Evolutionary conservation across 2,888 invertebrate species (phyloP).

Genomic region (Gymnoscelis rufifasciata): DNA sequence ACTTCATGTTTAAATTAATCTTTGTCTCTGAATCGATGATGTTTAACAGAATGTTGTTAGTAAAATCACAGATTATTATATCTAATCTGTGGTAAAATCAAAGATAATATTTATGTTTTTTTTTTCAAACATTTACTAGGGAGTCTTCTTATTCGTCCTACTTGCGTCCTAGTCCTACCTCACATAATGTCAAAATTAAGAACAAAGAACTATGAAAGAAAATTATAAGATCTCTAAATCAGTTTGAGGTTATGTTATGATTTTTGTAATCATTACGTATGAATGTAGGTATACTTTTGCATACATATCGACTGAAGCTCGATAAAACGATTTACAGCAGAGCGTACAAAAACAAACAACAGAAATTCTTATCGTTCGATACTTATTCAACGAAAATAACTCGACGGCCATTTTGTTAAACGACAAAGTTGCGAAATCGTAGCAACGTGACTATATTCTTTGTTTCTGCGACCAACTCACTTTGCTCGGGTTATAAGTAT

Average conservation of each 20-base stretch:
- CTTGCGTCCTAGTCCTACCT: constrained; percentile 13
- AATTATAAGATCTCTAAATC: neutral
- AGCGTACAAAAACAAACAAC: constrained; percentile 43
- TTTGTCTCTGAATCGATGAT: too few species aligned
- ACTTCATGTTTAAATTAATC: too few species aligned
- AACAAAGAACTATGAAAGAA: neutral
- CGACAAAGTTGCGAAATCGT: constrained; percentile 29
- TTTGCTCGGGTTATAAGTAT: constrained; percentile 44
- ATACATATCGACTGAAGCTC: neutral
- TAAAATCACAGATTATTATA: too few species aligned
- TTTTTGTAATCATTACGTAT: neutral
- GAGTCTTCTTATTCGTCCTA: too few species aligned
- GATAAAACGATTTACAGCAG: constrained; percentile 12
- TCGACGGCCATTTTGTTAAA: constrained; percentile 26
- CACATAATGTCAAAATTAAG: constrained; percentile 6
- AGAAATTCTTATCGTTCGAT: constrained; percentile 34
- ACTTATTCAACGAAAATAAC: constrained; percentile 33
- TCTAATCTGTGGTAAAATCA: too few species aligned
- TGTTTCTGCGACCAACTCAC: constrained; percentile 45
- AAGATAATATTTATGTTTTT: too few species aligned
- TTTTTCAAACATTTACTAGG: too few species aligned
- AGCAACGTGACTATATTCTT: constrained; percentile 40
- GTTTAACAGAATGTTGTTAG: too few species aligned
- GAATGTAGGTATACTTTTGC: neutral
- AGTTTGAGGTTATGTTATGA: neutral